These are phyloP conservation scores for Arctopsyche grandis DNA, from an alignment of 1,140 invertebrate species.

Conservation along the genomic window DNA sequence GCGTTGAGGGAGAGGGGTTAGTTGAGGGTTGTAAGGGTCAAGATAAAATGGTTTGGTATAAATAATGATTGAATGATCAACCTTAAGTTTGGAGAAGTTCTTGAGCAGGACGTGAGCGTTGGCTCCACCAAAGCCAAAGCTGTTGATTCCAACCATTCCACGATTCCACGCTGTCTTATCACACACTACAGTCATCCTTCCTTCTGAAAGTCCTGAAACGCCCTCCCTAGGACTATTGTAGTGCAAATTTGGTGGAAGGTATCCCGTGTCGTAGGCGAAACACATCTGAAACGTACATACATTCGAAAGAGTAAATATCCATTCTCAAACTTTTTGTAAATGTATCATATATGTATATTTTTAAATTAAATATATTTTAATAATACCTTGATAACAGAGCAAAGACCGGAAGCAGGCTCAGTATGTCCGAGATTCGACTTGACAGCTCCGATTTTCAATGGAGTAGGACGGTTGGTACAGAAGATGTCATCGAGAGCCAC, in stretches of 20 bases:
- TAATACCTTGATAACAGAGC: conserved; percentile 82
- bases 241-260: conserved; percentile 85
- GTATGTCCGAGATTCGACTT: conserved; percentile 96
- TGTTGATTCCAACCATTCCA: conserved; percentile 78
- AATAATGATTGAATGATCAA: no score
- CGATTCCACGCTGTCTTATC: conserved; percentile 72
- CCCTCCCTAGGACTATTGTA: conserved; percentile 77
- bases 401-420: conserved; percentile 89
- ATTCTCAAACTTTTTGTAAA: background rate
- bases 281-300: conserved; percentile 60
- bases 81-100: conserved; percentile 67
- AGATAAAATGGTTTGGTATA: no score
- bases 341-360: no score
- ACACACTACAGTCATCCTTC: conserved; percentile 76
- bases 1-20: no score
- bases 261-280: conserved; percentile 78
- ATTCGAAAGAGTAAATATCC: background rate
- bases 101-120: conserved; percentile 82
- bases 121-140: conserved; percentile 86
- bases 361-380: no score
- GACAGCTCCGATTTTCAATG: conserved; percentile 87
- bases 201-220: conserved; percentile 77
- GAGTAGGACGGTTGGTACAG: conserved; percentile 72
- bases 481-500: conserved; percentile 86
- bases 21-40: no score